phyloP scores from a whole-genome alignment of 2,113 vertebrate genomes.

The Tauraco erythrolophus region DNA sequence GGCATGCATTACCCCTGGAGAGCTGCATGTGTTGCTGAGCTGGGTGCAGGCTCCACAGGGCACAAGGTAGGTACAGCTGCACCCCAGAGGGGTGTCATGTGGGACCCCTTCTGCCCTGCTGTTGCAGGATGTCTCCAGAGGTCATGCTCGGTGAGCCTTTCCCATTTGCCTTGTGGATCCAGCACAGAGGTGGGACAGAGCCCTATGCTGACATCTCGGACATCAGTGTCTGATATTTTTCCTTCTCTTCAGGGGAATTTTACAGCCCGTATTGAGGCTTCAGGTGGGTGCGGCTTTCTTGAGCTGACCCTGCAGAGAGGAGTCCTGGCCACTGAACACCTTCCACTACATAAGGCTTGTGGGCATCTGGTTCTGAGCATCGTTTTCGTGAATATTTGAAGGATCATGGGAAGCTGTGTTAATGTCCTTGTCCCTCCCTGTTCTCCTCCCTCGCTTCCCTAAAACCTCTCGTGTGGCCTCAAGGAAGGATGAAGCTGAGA shows the following conservation, averaged over 20 bases:
- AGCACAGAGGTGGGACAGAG: not conserved
- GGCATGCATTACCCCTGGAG: not conserved
- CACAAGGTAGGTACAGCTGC: not conserved
- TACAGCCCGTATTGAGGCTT: not conserved
- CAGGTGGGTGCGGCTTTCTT: not conserved
- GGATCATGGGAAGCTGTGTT: not conserved
- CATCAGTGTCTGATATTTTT: not conserved
- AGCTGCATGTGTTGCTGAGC: fast-evolving
- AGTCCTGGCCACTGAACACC: not conserved
- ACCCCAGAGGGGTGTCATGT: not conserved
- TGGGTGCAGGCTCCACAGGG: not conserved
- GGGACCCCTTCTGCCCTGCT: not conserved
- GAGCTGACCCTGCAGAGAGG: not conserved
- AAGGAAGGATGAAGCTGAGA: not conserved
- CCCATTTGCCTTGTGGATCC: not conserved
- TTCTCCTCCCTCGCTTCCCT: not conserved
- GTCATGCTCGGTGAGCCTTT: not conserved
- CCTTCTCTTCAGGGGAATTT: not conserved
- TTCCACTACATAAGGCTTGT: not conserved
- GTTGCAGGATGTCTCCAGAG: not conserved
- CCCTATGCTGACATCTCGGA: not conserved
- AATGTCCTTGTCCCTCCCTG: not conserved
- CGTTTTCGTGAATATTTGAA: not conserved
- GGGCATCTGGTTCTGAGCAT: not conserved
- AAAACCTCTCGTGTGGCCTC: not conserved